Conservation (phyloP, 2,113 vertebrate genomes). For the Eudyptes chrysolophus region DNA sequence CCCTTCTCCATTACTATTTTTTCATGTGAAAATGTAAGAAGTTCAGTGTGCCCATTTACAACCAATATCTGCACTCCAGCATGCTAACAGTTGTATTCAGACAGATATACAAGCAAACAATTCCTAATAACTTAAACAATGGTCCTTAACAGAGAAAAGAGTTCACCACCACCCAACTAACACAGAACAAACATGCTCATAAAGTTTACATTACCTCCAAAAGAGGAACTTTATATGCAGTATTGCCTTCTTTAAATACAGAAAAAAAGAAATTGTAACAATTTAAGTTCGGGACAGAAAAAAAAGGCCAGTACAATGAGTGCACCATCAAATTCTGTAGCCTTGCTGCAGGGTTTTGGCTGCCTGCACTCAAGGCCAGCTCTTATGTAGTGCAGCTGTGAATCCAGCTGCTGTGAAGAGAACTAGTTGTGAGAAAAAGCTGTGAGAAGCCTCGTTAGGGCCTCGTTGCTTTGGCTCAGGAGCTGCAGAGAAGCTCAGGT, state of each 20-base stretch:
- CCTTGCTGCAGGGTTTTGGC: not conserved
- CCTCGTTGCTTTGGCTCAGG: not conserved
- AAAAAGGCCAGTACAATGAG: fast-evolving
- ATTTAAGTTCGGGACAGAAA: not conserved
- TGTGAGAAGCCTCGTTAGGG: not conserved
- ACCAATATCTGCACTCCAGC: not conserved
- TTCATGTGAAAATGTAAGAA: not conserved
- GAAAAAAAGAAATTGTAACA: not conserved
- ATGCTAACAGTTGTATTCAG: not conserved
- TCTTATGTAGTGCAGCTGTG: not conserved
- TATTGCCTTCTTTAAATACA: not conserved
- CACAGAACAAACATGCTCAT: not conserved
- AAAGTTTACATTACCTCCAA: not conserved
- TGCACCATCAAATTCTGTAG: not conserved
- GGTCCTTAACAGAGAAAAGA: not conserved
- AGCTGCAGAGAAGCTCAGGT: not conserved
- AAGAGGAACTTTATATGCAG: not conserved
- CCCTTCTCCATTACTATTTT: not conserved
- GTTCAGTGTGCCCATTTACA: not conserved
- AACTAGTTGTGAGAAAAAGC: not conserved
- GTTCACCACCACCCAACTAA: not conserved
- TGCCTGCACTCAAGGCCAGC: not conserved
- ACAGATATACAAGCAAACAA: not conserved
- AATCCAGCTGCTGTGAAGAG: not conserved
- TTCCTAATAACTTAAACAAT: not conserved